Base-by-base conservation (phyloP, 2,797 vertebrate species). In the Pitangus sulphuratus region DNA sequence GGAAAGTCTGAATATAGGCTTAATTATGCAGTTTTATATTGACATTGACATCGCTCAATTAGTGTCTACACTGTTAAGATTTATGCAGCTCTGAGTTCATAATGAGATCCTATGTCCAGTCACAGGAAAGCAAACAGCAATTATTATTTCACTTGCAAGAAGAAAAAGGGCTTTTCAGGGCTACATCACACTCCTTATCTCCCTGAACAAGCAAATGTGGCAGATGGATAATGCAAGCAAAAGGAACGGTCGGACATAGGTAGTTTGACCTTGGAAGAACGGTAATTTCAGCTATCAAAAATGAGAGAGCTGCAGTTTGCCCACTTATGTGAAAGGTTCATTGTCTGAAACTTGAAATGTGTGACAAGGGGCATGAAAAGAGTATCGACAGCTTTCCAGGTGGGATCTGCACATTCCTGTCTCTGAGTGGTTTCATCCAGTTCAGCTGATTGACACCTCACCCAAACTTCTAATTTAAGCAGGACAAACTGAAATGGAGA, bases 61-160 rank as follows among this genome's bases (percentile, higher is more conserved):
- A 66, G 30, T 2, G 0, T 54, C 68, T 56, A 22, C 20, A 17
- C 30, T 28, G 6, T 40, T 62, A 75, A 65, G 50, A 86, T 66
- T 75, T 70, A 48, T 76, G 48, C 16, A 57, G 37, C 58, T 88
- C 72, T 58, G 62, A 20, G 30, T 61, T 83, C 2, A 8, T 60
- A 79, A 76, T 84, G 72, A 58, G 30, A 76, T 71, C 42, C 50
- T 39, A 28, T 35, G 30, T 11, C 18, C 37, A 82, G 44, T n/a
- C 54, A 79, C 48, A 90, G 69, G n/a, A 92, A 94, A 91, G 56
- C n/a, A 87, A 90, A 82, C 74, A 86, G 25, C 28, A 72, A 71
- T 69, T 86, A 86, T 58, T 82, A 58, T 87, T 84, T 87, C 77
- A 79, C 18, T 72, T 91, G 66, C 69, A 47, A 76, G 79, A 91